phyloP scores from a whole-genome alignment of 2,888 invertebrate species.

The Cistogaster globosa region DNA sequence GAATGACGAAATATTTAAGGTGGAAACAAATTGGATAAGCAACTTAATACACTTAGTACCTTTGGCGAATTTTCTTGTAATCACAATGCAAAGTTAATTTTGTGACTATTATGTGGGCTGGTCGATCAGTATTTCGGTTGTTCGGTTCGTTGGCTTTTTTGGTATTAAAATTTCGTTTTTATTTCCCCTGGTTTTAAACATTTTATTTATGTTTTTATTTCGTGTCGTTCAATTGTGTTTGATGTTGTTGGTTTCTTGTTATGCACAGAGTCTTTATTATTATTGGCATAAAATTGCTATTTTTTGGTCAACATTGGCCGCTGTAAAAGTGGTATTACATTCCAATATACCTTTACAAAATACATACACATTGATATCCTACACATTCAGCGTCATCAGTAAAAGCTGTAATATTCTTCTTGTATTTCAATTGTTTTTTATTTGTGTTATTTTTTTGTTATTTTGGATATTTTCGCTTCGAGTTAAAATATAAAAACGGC shows the following conservation, averaged over 20 bases:
- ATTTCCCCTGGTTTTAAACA: slow-evolving; percentile 5
- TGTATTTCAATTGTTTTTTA: slow-evolving; percentile 38
- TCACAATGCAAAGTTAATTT: slow-evolving; percentile 44
- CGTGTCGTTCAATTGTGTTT: background rate
- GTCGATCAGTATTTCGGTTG: slow-evolving; percentile 26
- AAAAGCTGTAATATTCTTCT: background rate
- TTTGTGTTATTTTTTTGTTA: slow-evolving; percentile 5
- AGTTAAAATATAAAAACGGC: slow-evolving; percentile 17
- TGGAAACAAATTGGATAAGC: slow-evolving; percentile 27
- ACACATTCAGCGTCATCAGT: background rate
- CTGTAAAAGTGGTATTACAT: slow-evolving; percentile 36
- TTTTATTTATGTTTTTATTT: too few species aligned
- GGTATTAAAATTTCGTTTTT: slow-evolving; percentile 44
- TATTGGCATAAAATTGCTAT: slow-evolving; percentile 66
- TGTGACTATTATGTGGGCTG: slow-evolving; percentile 33
- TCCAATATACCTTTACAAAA: background rate
- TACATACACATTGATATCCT: background rate
- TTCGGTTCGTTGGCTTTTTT: slow-evolving; percentile 36
- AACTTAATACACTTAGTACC: slow-evolving; percentile 29
- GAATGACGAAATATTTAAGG: background rate
- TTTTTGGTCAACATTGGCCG: slow-evolving; percentile 56
- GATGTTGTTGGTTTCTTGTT: slow-evolving; percentile 28
- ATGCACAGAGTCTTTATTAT: slow-evolving; percentile 51
- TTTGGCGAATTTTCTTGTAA: background rate
- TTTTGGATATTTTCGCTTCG: slow-evolving; percentile 24